Evolutionary conservation across 2,113 vertebrate species (phyloP).

Genomic region (Myodes glareolus): DNA sequence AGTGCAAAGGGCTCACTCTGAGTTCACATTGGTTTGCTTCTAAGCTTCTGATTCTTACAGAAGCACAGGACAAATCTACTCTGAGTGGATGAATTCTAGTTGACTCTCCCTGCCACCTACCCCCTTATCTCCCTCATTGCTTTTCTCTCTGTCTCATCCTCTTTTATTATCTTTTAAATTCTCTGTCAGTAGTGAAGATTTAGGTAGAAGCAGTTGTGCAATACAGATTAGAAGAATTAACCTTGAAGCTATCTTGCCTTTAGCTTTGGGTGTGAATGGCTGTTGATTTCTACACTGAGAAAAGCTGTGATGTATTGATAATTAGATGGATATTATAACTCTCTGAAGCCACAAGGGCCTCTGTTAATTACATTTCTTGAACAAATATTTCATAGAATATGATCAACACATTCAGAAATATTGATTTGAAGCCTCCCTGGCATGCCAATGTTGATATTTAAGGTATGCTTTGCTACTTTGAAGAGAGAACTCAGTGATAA

Average conservation of each 20-base stretch:
- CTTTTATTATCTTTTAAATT: neutral
- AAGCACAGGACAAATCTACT: neutral
- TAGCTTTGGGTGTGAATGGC: neutral
- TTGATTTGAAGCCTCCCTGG: neutral
- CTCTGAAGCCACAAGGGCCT: neutral
- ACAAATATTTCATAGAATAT: constrained; percentile 58
- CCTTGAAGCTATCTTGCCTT: constrained; percentile 15
- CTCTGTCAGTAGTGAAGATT: neutral
- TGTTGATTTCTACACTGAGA: constrained; percentile 40
- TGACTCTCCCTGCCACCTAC: neutral
- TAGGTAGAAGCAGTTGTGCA: neutral
- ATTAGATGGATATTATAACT: neutral
- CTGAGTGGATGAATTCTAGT: neutral
- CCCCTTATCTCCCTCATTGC: neutral
- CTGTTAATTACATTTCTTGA: constrained; percentile 39
- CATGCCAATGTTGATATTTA: neutral
- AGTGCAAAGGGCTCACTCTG: neutral
- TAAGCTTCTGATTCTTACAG: neutral
- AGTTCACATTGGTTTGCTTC: neutral
- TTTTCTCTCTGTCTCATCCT: neutral
- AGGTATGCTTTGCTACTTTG: constrained; percentile 24
- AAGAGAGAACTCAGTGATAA: constrained; percentile 10
- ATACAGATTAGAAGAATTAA: constrained; percentile 49
- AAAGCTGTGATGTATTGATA: constrained; percentile 46
- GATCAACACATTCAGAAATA: neutral